Evolutionary conservation across 2,888 invertebrate genomes (phyloP), one percentile per base, ranked within the genome.

Genomic region (Tipula lateralis): DNA sequence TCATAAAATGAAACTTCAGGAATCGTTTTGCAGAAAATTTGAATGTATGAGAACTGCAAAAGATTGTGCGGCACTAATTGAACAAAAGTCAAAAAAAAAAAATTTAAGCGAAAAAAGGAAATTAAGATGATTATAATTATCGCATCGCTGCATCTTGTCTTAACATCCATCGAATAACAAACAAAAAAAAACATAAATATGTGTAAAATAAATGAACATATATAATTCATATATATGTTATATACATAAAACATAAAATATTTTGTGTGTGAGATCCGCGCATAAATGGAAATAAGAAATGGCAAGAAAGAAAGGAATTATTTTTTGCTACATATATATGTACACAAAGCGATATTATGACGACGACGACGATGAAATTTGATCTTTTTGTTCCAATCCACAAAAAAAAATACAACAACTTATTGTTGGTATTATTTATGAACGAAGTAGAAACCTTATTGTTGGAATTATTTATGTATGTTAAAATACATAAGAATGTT

Each of bases 291-390:
- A 66, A 19, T 66, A 66, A 66, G 66, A 66, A 66, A 66, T 66
- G 66, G 66, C 66, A 66, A 66, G 66, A 66, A 66, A 24, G 66
- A 66, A 66, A 66, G 66, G 66, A 24, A 66, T 24, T 66, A 66
- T 66, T 66, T 66, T 66, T 44, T 44, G 44, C 44, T n/a, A 44
- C 44, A 44, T 44, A 44, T 12, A 32, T 32, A 32, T 36, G 9
- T 6, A 36, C 32, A 44, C 44, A 13, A n/a, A n/a, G n/a, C n/a
- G 44, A 44, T 44, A n/a, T n/a, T n/a, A 44, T n/a, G 44, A 66
- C 66, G 66, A 66, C 66, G 66, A 66, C 66, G 24, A 66, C 13
- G 66, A 66, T 24, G 66, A 66, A 24, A 66, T 66, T 66, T 66
- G 66, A 66, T 66, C 12, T 24, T 19, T 66, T 66, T 66, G 66